These are phyloP conservation scores for Etheostoma nigrum DNA, from an alignment of 2,797 vertebrate species.

Conservation along the genomic window DNA sequence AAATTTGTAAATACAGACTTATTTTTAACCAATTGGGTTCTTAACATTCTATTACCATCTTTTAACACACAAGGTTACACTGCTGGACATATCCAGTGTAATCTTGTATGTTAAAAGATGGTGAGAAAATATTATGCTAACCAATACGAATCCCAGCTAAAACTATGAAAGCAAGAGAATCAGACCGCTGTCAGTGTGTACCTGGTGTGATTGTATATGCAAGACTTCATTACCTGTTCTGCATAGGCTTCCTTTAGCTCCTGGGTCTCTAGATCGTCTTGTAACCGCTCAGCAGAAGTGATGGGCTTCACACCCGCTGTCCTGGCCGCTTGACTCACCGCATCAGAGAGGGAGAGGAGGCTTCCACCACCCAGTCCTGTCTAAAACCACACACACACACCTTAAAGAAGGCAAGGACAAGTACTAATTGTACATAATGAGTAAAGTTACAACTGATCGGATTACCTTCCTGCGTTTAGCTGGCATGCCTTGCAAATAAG, in stretches of 20 bases:
- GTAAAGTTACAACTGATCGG: background rate
- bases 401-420: background rate
- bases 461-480: slow-evolving; percentile 94
- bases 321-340: slow-evolving; percentile 90
- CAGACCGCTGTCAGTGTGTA: background rate
- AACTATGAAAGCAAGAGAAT: background rate
- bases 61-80: too few species aligned
- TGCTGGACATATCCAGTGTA: background rate
- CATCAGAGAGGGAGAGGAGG: slow-evolving; percentile 91
- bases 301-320: slow-evolving; percentile 88
- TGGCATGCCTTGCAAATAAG: slow-evolving; percentile 94
- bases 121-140: background rate
- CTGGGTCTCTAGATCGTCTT: slow-evolving; percentile 88
- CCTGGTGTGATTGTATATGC: background rate
- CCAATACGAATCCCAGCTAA: background rate
- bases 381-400: slow-evolving; percentile 69
- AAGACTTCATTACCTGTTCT: slow-evolving; percentile 71
- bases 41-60: background rate
- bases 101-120: background rate
- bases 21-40: background rate
- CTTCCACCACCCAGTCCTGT: slow-evolving; percentile 90
- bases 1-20: background rate
- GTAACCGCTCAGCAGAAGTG: slow-evolving; percentile 87
- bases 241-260: slow-evolving; percentile 91
- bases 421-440: fast-evolving